phyloP scores from a whole-genome alignment of 2,888 invertebrate species.

The Ochlodes sylvanus region DNA sequence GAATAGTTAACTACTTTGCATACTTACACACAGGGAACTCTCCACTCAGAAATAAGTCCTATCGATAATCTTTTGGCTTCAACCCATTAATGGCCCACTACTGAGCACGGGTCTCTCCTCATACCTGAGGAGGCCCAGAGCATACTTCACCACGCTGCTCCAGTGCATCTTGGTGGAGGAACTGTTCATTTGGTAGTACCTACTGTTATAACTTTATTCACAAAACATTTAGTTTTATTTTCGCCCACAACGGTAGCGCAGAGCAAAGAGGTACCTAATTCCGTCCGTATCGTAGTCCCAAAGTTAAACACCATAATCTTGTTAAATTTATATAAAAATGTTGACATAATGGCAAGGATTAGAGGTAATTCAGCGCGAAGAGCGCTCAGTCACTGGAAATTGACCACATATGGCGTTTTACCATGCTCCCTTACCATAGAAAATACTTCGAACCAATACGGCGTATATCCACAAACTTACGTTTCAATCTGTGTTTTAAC shows the following conservation, averaged over 20 bases:
- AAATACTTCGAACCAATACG: slow-evolving; percentile 22
- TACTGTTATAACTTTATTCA: not conserved
- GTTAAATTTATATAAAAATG: slow-evolving; percentile 68
- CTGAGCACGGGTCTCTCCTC: too few relatives aligned
- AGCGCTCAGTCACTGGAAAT: slow-evolving; percentile 59
- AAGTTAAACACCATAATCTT: slow-evolving; percentile 46
- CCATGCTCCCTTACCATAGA: slow-evolving; percentile 43
- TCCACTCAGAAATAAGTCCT: too few relatives aligned
- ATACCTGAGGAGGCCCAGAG: too few relatives aligned
- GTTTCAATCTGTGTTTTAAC: not conserved
- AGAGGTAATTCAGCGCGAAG: slow-evolving; percentile 70
- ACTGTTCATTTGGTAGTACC: too few relatives aligned
- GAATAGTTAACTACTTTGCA: too few relatives aligned
- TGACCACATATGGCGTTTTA: slow-evolving; percentile 75
- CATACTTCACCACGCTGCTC: too few relatives aligned
- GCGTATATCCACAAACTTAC: slow-evolving; percentile 10
- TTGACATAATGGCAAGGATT: slow-evolving; percentile 73
- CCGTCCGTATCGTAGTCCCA: slow-evolving; percentile 21
- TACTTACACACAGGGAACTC: too few relatives aligned
- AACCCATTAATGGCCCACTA: too few relatives aligned
- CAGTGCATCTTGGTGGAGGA: too few relatives aligned
- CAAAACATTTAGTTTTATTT: not conserved
- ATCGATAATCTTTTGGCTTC: too few relatives aligned
- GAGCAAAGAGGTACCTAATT: slow-evolving; percentile 12
- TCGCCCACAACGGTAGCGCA: not conserved